A percentile compares a stretch with the other conserved stretches of the same genome.
phyloP scores from a whole-genome alignment of 2,888 invertebrate species.

The Gibbula magus region DNA sequence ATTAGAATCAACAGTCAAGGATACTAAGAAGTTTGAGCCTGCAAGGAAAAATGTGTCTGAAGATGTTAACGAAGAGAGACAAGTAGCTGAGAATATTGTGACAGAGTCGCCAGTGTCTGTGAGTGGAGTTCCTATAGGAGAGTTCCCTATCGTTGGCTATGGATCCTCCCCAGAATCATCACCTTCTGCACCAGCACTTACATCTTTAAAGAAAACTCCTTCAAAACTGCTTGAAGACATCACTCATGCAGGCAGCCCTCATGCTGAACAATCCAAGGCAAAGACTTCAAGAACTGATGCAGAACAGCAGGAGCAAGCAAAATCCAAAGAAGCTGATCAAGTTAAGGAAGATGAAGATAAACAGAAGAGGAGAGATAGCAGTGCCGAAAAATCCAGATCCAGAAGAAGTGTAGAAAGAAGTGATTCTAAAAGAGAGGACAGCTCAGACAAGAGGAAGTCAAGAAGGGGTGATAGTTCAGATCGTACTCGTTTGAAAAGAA shows the following conservation, averaged over 20 bases:
- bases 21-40: not conserved
- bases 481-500: no score
- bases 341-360: no score
- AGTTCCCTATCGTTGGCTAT: constrained; percentile 15
- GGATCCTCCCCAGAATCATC: not conserved
- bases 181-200: not conserved
- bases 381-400: not conserved
- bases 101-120: not conserved
- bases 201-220: no score
- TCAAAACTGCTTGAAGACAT: no score
- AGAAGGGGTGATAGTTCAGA: not conserved
- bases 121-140: not conserved
- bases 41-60: not conserved
- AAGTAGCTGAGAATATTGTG: not conserved
- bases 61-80: not conserved
- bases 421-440: not conserved
- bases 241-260: no score
- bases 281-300: no score
- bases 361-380: no score
- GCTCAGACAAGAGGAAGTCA: not conserved
- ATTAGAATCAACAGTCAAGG: not conserved
- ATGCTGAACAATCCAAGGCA: no score
- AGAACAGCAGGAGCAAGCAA: no score
- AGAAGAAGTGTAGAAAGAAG: not conserved
- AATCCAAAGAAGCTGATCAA: no score